Conservation (phyloP, 2,113 vertebrate genomes). For the Centropus bengalensis region DNA sequence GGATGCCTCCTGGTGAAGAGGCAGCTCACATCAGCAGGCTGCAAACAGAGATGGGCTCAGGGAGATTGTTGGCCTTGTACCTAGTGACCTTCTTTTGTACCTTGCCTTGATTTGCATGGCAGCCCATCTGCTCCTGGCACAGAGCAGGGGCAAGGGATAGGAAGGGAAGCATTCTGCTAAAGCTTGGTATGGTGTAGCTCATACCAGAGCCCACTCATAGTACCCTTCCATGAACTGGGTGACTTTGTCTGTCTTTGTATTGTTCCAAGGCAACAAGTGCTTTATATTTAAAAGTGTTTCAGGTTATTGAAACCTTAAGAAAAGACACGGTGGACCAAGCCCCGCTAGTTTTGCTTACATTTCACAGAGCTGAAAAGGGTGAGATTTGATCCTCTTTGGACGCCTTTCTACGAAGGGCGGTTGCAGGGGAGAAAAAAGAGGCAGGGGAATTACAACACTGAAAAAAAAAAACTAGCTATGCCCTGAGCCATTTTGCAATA, state of each 20-base stretch:
- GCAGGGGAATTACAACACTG: slow-evolving; percentile 15
- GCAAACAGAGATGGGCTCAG: neutral
- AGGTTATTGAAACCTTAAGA: neutral
- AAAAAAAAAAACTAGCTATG: slow-evolving; percentile 8
- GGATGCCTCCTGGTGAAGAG: fast-evolving
- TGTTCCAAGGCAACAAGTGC: neutral
- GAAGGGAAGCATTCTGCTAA: neutral
- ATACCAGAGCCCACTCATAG: neutral
- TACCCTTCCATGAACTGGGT: fast-evolving
- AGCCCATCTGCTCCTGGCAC: neutral
- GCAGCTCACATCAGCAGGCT: neutral
- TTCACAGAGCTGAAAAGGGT: neutral
- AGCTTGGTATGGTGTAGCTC: neutral
- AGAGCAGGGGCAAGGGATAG: neutral
- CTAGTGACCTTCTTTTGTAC: neutral
- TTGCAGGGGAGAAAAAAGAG: neutral
- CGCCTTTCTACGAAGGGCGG: neutral
- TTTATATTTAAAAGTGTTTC: slow-evolving; percentile 20
- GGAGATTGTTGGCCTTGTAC: neutral
- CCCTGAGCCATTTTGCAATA: neutral
- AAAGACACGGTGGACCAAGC: neutral
- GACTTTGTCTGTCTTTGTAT: neutral
- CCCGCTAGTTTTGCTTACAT: neutral
- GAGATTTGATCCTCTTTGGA: slow-evolving; percentile 47
- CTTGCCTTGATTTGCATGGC: fast-evolving